Base-by-base conservation (phyloP, 1,140 invertebrate species). In the Reticulitermes speratus region DNA sequence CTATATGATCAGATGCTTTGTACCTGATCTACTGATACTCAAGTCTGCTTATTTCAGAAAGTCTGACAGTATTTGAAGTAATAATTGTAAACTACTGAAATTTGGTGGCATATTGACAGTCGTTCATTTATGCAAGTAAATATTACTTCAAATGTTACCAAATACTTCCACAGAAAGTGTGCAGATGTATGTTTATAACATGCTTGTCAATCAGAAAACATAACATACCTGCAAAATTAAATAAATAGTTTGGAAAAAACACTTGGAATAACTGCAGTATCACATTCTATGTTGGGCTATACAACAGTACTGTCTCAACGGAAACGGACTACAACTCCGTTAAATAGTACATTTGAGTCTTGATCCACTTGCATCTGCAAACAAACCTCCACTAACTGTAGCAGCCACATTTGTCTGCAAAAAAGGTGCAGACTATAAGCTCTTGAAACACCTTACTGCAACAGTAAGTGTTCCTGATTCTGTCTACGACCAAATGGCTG, bases 231-330 rank as follows among this genome's bases (percentile, higher is more conserved):
- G 65, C 25, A 75, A 30, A 75, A 30, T 75, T 75, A 75, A 75
- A 75, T 75, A 75, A 75, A 75, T 75, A 75, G 65, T 30, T 75
- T 75, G 65, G n/a, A 75, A 75, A 19, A 75, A 75, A 75, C 65
- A 75, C 14, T 75, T 75, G 65, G n/a, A 75, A 75, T 75, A 25
- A 75, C 65, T 75, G 65, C 65, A 75, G 9, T 75, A 75, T 75
- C 65, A 75, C 65, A 75, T 30, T 30, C 65, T 75, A 75, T 8
- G 65, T 30, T 30, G 65, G 65, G n/a, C n/a, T 30, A 30, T 75
- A 75, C 7, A 75, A 6, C 65, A 75, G 65, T n/a, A n/a, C 25
- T 75, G 6, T 75, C 65, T 75, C 65, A 75, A 65, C 59, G 19
- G 59, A 65, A 75, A 65, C 59, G 19, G 59, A 65, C 21, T 16